Base-by-base conservation (phyloP, 53 echinoderm and acorn worm genomes). In the Astropecten irregularis region DNA sequence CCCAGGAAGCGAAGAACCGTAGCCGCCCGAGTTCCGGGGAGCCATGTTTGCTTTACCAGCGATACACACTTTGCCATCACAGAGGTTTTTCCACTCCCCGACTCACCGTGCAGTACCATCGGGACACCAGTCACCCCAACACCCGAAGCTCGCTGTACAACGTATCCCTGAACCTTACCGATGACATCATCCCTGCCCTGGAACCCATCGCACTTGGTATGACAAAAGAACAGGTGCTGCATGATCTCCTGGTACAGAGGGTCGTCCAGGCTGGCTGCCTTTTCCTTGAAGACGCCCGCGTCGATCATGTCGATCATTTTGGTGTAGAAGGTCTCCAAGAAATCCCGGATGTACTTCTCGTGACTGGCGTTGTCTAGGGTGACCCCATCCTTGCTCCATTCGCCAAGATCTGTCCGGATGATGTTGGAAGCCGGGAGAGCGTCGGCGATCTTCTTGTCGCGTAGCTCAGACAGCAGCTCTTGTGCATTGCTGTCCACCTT, bases 21-120 rank as follows among this genome's bases (percentile, higher is more conserved):
- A 3, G 38, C 69, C 0, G 82, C 29, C 8, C 70, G 47, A 9
- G 31, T 34, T 9, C 35, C 27, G 9, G 30, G 22, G 19, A 69
- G 52, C 87, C 81, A 82, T 1, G 39, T 16, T 13, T 58, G 54
- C 21, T 55, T 56, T 0, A 69, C 79, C 14, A 44, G 42, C 4
- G 81, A 49, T 11, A 47, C 69, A 49, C 68, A 79, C 48, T 68
- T 87, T 16, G 87, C 87, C 59, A 82, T 44, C 6, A 87, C 29
- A 13, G 87, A 87, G 37, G 87, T 87, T 40, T 87, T 87, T 13
- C 87, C 87, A 13, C 68, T 62, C 46, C 87, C 87, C 0, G 87
- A 87, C 27, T 68, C 81, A 25, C 87, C 87, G 29, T 69, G 68
- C 16, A 87, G 15, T 1, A 87, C 60, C 36, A 87, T 26, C 1